Base-by-base conservation (phyloP, 2,888 invertebrate genomes). In the Oasisia sp. region DNA sequence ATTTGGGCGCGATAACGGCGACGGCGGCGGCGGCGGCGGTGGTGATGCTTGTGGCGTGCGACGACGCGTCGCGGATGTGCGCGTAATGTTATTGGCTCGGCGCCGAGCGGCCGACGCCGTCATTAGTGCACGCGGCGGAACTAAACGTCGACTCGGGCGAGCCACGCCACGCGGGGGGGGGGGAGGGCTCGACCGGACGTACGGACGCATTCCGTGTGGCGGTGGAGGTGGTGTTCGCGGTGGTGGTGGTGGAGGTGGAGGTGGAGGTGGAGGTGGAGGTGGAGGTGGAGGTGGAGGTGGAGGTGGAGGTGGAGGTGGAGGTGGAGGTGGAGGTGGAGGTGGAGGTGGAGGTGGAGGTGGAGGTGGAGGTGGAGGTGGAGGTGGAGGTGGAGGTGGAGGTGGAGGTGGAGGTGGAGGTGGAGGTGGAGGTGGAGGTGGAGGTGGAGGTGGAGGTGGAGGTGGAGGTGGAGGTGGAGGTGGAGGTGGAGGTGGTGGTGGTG, bases 41-140 rank as follows among this genome's bases (percentile, higher is more conserved):
- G 38, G 38, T 38, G 38, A 38, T 27, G 74, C 74, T 27, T n/a
- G 74, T n/a, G 74, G 74, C 74, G 74, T 19, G 74, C 74, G 74
- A 27, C 74, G 74, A n/a, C 19, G 19, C 74, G 74, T 27, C 74
- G 74, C 74, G 74, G 74, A 74, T 74, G 74, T 74, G 27, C 74
- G 74, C 74, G 74, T 74, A 74, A 74, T n/a, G 74, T 74, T 74
- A 74, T 74, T 74, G 27, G 74, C 74, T 74, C 74, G 74, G 74
- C 74, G 74, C 74, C 74, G 74, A 74, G 74, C 74, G 74, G 74
- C 19, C 74, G 74, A 74, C 74, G 74, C 74, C 74, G 74, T 74
- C 74, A 74, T 74, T 74, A 74, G n/a, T 27, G 74, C 74, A 27
- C 27, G 74, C 74, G 27, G 27, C 74, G 74, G 74, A 74, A 74